Percentiles rank a stretch among this genome's conserved stretches.
Conservation (phyloP, 2,797 vertebrate genomes). For the Stomatorhinus walkeri region DNA sequence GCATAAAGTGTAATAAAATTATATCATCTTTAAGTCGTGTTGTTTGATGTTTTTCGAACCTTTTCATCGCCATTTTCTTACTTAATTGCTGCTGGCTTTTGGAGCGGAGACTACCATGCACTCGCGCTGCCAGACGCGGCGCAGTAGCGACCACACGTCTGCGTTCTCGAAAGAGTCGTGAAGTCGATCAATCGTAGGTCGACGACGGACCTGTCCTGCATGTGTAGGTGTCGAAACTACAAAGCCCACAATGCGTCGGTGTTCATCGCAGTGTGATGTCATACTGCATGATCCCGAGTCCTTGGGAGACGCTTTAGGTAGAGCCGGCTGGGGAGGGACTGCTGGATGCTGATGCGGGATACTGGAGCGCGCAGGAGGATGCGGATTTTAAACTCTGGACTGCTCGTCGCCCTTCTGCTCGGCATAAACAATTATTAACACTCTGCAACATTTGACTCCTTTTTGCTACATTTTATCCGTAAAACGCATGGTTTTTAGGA, state of each 20-base stretch:
- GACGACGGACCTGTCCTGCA: not conserved
- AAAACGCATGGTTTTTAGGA: not conserved
- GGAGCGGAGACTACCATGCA: not conserved
- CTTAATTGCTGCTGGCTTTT: not conserved
- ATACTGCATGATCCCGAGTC: slow-evolving; percentile 37
- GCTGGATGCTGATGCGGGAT: slow-evolving; percentile 53
- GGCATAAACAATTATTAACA: not conserved
- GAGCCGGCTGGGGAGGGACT: not conserved
- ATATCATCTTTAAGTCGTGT: not conserved
- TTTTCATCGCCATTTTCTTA: not conserved
- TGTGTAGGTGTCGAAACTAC: slow-evolving; percentile 39
- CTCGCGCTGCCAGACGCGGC: not conserved
- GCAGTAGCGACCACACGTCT: not conserved
- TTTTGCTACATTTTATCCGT: not conserved
- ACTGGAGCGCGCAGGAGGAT: slow-evolving; percentile 32
- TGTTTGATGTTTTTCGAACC: not conserved
- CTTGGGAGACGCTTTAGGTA: slow-evolving; percentile 16
- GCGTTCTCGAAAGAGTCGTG: not conserved
- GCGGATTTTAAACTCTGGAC: slow-evolving; percentile 13
- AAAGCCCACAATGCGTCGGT: slow-evolving; percentile 41
- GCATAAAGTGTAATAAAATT: not conserved
- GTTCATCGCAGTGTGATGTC: slow-evolving; percentile 23
- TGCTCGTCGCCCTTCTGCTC: slow-evolving; percentile 30
- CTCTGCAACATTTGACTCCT: not conserved
- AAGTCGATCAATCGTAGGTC: not conserved